Conservation (phyloP, 2,888 invertebrate species). For the Meiosimyza decipiens region DNA sequence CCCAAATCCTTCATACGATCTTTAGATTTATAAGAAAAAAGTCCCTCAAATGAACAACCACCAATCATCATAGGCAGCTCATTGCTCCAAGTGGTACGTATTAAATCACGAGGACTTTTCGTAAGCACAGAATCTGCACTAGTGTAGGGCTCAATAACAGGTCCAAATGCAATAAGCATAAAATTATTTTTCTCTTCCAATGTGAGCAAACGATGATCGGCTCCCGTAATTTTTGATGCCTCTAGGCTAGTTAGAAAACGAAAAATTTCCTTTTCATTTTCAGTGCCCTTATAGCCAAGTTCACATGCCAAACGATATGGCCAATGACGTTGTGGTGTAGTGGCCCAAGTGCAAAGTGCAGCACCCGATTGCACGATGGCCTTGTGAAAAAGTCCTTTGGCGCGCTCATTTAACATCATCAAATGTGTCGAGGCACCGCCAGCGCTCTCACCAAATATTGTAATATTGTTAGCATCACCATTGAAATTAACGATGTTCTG, state of each 20-base stretch:
- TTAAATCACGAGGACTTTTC: slow-evolving; percentile 53
- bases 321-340: slow-evolving; percentile 53
- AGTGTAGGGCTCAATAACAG: slow-evolving; percentile 61
- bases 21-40: slow-evolving; percentile 53
- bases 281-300: slow-evolving; percentile 61
- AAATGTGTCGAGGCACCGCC: slow-evolving; percentile 68
- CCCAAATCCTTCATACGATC: slow-evolving; percentile 42
- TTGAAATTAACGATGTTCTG: slow-evolving; percentile 67
- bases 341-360: slow-evolving; percentile 58
- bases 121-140: slow-evolving; percentile 56
- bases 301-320: slow-evolving; percentile 57
- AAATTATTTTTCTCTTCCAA: slow-evolving; percentile 54
- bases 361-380: slow-evolving; percentile 63
- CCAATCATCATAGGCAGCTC: slow-evolving; percentile 62
- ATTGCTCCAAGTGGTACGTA: slow-evolving; percentile 60
- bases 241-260: slow-evolving; percentile 47
- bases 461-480: slow-evolving; percentile 69
- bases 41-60: slow-evolving; percentile 62
- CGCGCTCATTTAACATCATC: slow-evolving; percentile 67
- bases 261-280: slow-evolving; percentile 58
- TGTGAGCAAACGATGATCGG: slow-evolving; percentile 53
- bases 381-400: slow-evolving; percentile 65
- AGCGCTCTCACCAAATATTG: slow-evolving; percentile 70
- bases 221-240: slow-evolving; percentile 45
- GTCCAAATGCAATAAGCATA: slow-evolving; percentile 56